Evolutionary conservation across 2,888 invertebrate species (phyloP).

Genomic region (Parnassius mnemosyne): DNA sequence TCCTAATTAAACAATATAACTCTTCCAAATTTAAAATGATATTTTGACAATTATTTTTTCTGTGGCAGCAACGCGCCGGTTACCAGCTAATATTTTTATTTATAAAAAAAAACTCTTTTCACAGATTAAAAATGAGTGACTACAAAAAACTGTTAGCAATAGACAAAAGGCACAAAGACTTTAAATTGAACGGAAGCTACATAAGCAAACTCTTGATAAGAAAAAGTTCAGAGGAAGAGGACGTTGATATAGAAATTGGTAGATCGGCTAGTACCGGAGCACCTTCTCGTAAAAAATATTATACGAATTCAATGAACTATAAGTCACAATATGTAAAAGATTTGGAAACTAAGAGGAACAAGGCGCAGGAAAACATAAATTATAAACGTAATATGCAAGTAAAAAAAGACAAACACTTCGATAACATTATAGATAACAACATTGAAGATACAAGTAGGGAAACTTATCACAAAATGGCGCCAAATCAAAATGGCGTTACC

Average conservation of each 20-base stretch:
- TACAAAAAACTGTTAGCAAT: slow-evolving; percentile 34
- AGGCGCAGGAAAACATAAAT: background rate
- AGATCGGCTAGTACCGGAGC: background rate
- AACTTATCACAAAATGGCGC: background rate
- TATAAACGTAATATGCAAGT: background rate
- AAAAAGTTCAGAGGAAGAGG: background rate
- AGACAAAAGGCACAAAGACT: background rate
- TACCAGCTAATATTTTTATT: too few species aligned
- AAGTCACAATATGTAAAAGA: background rate
- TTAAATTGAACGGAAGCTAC: slow-evolving; percentile 3
- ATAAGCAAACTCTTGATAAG: background rate
- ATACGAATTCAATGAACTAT: background rate
- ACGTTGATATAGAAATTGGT: too few species aligned
- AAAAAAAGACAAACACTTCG: background rate
- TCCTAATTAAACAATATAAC: too few species aligned
- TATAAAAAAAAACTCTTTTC: background rate
- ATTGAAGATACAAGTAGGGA: background rate
- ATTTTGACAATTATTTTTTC: too few species aligned
- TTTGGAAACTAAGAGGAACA: background rate
- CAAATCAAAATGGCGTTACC: slow-evolving; percentile 1
- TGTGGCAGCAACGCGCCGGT: too few species aligned
- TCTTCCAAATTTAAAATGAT: too few species aligned
- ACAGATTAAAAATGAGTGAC: slow-evolving; percentile 43
- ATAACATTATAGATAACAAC: background rate
- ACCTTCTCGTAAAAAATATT: background rate